A percentile compares a stretch with the other conserved stretches of the same genome.
Evolutionary conservation across 2,113 vertebrate genomes (phyloP).

Genomic region (Eira barbara): DNA sequence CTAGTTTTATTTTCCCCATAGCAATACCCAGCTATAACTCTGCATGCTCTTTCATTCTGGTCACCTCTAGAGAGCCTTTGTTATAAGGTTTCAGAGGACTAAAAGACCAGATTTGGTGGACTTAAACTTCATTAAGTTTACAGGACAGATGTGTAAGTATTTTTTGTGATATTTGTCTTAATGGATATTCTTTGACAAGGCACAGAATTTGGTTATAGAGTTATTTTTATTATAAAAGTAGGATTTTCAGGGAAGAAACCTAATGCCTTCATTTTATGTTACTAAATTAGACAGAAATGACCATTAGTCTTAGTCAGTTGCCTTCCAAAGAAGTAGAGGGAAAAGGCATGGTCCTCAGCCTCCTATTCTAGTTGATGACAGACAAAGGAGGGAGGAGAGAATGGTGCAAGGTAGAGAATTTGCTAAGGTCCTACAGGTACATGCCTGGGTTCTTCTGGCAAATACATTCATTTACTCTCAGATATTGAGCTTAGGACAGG

Average conservation of each 20-base stretch:
- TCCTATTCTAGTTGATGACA: neutral
- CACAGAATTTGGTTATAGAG: neutral
- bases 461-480: neutral
- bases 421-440: neutral
- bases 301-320: neutral
- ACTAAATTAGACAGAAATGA: neutral
- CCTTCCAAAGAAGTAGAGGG: rapidly evolving
- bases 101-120: neutral
- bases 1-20: slow-evolving; percentile 64
- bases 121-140: neutral
- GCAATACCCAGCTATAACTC: slow-evolving; percentile 56
- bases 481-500: neutral
- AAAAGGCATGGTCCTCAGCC: neutral
- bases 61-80: neutral
- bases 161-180: neutral
- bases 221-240: neutral
- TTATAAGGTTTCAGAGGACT: neutral
- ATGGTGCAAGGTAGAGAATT: neutral
- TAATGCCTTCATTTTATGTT: neutral
- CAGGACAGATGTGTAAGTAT: neutral
- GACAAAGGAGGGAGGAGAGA: neutral
- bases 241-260: neutral
- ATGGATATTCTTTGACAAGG: neutral
- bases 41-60: neutral
- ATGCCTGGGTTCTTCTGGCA: neutral